Evolutionary conservation across 2,888 invertebrate species (phyloP).

Genomic region (Hipparchia semele): DNA sequence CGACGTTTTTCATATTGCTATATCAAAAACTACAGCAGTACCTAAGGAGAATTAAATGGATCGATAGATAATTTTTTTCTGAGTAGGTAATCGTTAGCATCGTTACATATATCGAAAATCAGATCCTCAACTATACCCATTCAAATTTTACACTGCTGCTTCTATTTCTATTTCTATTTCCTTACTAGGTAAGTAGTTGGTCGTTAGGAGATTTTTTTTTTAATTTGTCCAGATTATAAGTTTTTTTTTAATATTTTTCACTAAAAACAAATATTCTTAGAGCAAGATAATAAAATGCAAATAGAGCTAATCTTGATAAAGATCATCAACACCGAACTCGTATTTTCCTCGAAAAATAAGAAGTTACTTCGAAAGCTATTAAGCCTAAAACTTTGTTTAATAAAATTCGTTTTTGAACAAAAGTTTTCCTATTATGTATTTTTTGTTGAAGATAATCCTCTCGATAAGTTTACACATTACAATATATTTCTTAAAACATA

Average conservation of each 20-base stretch:
- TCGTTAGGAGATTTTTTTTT: too few species aligned
- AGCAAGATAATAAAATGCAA: slow-evolving; percentile 2
- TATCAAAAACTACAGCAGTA: too few species aligned
- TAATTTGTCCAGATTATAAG: background rate
- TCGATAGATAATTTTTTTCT: too few species aligned
- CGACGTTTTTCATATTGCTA: too few species aligned
- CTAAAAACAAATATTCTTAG: background rate
- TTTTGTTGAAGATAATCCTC: slow-evolving; percentile 42
- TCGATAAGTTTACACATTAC: slow-evolving; percentile 42
- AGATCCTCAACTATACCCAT: too few species aligned
- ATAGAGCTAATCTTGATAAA: slow-evolving; percentile 6
- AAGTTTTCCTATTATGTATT: slow-evolving; percentile 42
- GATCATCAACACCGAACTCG: slow-evolving; percentile 24
- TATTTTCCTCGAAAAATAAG: slow-evolving; percentile 28
- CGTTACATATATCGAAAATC: too few species aligned
- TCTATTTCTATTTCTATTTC: too few species aligned
- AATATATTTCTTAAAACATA: slow-evolving; percentile 17
- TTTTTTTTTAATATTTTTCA: background rate
- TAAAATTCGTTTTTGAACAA: slow-evolving; percentile 37
- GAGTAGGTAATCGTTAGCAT: too few species aligned
- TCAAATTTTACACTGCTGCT: too few species aligned
- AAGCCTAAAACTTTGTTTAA: slow-evolving; percentile 34
- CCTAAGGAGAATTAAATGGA: too few species aligned
- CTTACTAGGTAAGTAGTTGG: too few species aligned
- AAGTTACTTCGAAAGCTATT: slow-evolving; percentile 37